A percentile compares a stretch with the other conserved stretches of the same genome.
Conservation (phyloP, 2,797 vertebrate species). For the Buceros bicornis region DNA sequence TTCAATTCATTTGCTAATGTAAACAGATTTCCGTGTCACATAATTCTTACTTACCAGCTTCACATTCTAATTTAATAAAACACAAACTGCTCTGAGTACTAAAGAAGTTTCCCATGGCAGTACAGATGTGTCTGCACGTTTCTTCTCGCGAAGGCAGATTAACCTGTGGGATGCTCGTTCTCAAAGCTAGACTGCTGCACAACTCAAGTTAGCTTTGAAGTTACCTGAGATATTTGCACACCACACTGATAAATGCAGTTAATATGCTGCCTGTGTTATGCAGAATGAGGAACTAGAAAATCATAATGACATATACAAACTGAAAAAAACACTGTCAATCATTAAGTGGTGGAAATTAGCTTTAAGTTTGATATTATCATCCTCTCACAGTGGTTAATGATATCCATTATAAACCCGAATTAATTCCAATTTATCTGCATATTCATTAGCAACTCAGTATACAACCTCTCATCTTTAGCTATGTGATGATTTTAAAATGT, state of each 20-base stretch:
- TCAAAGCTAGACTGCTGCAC: neutral
- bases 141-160: neutral
- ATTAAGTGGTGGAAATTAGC: slow-evolving; percentile 11
- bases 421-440: slow-evolving; percentile 35
- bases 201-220: neutral
- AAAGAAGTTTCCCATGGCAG: neutral
- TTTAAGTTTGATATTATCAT: slow-evolving; percentile 16
- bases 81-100: neutral
- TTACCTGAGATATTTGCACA: neutral
- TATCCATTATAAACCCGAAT: slow-evolving; percentile 26
- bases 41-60: neutral
- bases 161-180: neutral
- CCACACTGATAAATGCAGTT: neutral
- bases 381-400: slow-evolving; percentile 3
- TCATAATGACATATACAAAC: neutral
- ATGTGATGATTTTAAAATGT: neutral
- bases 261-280: neutral
- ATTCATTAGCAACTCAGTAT: slow-evolving; percentile 11
- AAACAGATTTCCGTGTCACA: neutral
- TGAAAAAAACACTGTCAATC: slow-evolving; percentile 1
- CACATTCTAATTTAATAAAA: neutral
- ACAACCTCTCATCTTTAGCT: slow-evolving; percentile 6
- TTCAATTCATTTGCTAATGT: neutral
- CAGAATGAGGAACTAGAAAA: neutral
- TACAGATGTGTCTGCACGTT: neutral